Evolutionary conservation across 2,113 vertebrate species (phyloP).

Genomic region (Oriolus oriolus): DNA sequence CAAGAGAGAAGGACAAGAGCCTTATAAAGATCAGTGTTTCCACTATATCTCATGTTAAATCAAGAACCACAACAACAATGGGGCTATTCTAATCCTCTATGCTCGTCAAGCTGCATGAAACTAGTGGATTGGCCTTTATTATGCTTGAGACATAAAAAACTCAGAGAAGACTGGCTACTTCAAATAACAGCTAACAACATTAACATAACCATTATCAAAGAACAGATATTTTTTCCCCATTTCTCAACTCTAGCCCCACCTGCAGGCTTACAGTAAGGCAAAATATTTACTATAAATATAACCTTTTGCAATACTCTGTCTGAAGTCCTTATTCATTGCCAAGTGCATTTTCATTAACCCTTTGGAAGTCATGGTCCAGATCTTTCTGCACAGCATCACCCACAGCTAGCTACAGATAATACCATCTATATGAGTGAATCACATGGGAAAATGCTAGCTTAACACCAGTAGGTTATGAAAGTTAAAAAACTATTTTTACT

Average conservation of each 20-base stretch:
- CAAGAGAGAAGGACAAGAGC: neutral
- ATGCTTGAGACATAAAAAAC: neutral
- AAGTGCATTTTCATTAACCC: neutral
- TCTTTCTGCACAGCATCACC: neutral
- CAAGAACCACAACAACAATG: neutral
- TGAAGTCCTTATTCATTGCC: neutral
- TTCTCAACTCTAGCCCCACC: neutral
- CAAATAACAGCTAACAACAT: neutral
- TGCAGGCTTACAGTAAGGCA: neutral
- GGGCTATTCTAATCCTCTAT: neutral
- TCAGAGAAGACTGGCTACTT: neutral
- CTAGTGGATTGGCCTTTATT: neutral
- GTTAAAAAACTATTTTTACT: neutral
- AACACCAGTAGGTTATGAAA: neutral
- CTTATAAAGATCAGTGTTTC: neutral
- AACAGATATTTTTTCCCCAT: neutral
- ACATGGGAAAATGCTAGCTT: neutral
- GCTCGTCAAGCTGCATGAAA: neutral
- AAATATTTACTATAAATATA: neutral
- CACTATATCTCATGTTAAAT: neutral
- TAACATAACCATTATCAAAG: neutral
- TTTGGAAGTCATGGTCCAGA: neutral
- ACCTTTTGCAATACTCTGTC: neutral
- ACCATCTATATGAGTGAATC: neutral
- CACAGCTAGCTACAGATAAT: neutral